These are phyloP conservation scores for Sebastes paucispinis DNA, from an alignment of 2,797 vertebrate genomes.

Conservation along the genomic window DNA sequence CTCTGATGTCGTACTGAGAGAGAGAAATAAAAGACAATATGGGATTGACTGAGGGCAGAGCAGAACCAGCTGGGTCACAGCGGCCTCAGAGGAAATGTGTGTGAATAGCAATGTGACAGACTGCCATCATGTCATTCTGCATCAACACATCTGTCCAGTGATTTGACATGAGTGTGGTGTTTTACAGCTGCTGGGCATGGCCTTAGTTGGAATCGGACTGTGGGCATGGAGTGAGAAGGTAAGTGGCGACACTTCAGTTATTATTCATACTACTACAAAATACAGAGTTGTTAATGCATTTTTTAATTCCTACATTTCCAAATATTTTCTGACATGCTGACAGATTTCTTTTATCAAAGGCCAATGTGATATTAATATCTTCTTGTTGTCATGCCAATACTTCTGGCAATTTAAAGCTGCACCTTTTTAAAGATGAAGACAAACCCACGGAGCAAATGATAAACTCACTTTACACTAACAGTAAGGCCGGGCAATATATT, in stretches of 20 bases:
- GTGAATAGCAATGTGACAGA: neutral
- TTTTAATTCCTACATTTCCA: neutral
- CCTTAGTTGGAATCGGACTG: conserved; percentile 94
- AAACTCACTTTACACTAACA: too few species aligned
- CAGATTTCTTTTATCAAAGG: neutral
- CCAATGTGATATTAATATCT: neutral
- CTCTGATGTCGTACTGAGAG: neutral
- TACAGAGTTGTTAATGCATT: neutral
- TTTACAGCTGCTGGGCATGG: conserved; percentile 94
- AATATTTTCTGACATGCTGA: neutral
- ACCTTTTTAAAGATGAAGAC: too few species aligned
- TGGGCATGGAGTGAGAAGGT: conserved; percentile 99
- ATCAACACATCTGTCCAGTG: neutral
- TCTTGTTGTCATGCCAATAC: neutral
- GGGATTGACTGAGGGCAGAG: neutral
- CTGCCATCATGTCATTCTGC: neutral
- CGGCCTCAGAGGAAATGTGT: neutral
- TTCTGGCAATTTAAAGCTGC: neutral
- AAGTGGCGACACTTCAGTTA: conserved; percentile 45
- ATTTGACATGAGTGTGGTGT: conserved; percentile 10
- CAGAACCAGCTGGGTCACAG: neutral
- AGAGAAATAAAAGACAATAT: neutral
- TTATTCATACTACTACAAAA: neutral
- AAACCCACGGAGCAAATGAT: too few species aligned
- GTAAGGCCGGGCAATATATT: too few species aligned